Evolutionary conservation across 92 coral and sea anemone species (phyloP), one percentile per base, ranked within the genome.

Genomic region (Metridium senile): DNA sequence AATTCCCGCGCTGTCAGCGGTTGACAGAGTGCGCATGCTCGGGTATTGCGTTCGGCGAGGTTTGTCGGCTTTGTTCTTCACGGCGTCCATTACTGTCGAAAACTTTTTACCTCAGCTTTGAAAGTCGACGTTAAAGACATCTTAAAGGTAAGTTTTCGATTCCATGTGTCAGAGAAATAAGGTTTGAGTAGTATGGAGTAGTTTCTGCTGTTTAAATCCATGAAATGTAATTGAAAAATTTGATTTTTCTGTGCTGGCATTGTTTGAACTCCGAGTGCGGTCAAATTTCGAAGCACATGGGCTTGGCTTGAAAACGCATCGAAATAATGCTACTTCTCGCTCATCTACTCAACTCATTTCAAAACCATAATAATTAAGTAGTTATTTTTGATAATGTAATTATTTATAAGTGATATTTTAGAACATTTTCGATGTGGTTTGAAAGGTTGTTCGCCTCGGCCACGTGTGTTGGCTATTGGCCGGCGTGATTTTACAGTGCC

Each of bases 1-100:
- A 30, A 59, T 72, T 72, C 76, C 76, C 76, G 64, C 76, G 65
- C 64, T 72, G 76, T 72, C 76, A 72, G 76, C 76, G 76, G 76
- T 33, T 52, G 7, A 16, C 45, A 13, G 6, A 72, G 11, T 53
- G 65, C 64, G 76, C 76, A 72, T 72, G 76, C 76, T 53, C 76
- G 11, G 19, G 52, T 34, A 45, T 22, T 30, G 51, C 34, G 51
- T 27, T 43, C 19, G n/a, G n/a, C n/a, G n/a, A n/a, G n/a, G n/a
- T n/a, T 22, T 11, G 25, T 45, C 19, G 45, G 20, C 76, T 56
- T 72, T 72, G 76, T 72, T 72, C 63, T 58, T 29, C 28, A 26
- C 76, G 76, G 76, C 66, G 76, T 72, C 76, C 76, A 56, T 72
- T 72, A 20, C 66, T 56, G 19, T 1, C 11, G 25, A 0, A 53